Percentiles rank a stretch among this genome's conserved stretches.
phyloP scores from a whole-genome alignment of 2,797 vertebrate species.

The Crypturellus tataupa region DNA sequence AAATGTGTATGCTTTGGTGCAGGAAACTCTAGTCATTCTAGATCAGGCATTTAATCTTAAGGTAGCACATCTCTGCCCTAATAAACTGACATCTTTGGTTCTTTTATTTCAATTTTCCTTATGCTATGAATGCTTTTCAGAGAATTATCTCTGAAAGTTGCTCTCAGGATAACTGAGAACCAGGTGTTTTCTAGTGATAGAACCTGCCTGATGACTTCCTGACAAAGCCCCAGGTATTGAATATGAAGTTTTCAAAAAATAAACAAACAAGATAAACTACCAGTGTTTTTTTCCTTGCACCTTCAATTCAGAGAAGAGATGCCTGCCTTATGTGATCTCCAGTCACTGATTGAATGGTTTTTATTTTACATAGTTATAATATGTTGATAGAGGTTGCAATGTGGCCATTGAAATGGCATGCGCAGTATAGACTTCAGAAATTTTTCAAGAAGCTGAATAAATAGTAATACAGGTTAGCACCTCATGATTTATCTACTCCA shows the following conservation, averaged over 20 bases:
- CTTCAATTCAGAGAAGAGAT: background rate
- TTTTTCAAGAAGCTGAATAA: background rate
- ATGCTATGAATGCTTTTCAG: background rate
- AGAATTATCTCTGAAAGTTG: constrained; percentile 25
- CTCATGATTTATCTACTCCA: background rate
- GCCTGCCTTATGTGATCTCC: background rate
- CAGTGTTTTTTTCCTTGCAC: background rate
- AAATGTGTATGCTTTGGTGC: constrained; percentile 17
- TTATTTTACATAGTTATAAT: background rate
- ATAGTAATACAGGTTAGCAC: background rate
- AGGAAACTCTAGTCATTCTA: background rate
- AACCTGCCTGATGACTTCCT: background rate
- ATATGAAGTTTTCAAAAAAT: background rate
- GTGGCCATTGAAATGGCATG: background rate
- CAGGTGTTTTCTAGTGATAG: constrained; percentile 13
- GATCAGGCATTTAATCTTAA: constrained; percentile 42
- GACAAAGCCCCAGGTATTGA: background rate
- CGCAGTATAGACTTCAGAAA: background rate
- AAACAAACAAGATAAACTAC: background rate
- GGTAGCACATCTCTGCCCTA: constrained; percentile 17
- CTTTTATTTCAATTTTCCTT: constrained; percentile 42
- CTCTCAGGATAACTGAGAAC: background rate
- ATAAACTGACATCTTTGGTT: background rate
- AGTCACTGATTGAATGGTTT: background rate
- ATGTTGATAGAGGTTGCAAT: background rate